Base-by-base conservation (phyloP, 2,888 invertebrate genomes). In the Autographa gamma region DNA sequence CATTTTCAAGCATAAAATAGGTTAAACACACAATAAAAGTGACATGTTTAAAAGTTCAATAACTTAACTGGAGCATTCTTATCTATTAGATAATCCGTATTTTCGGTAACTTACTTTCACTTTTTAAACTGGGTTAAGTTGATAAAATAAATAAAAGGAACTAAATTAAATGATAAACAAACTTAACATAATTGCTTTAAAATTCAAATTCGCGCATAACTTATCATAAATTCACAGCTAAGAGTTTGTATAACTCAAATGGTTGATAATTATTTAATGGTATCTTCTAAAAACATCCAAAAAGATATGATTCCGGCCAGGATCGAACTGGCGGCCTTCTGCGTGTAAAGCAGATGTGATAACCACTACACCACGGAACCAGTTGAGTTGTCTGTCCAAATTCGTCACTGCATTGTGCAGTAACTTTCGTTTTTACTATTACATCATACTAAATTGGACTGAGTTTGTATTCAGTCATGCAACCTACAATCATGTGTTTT, bases 321-420 rank as follows among this genome's bases (percentile, higher is more conserved):
- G 93, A 94, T 94, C 93, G 93, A 94, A 94, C 93, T 93, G 93
- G 93, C 93, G 93, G 91, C 93, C 93, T 94, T 94, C 93, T 94
- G 94, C 94, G 93, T 94, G 94, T 94, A 93, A 97, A 97, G 97
- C 97, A 97, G 97, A 97, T 97, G 97, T 97, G 97, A 97, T 97
- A 97, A 97, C 97, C 97, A 97, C 97, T 97, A 97, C 97, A 97
- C 97, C 97, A 97, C 97, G 97, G 97, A 97, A 97, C 93, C 93
- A 60, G 79, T 80, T 89, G 74, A 0, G 0, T 0, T 0, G 0
- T 0, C 0, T 0, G 0, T 1, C 41, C 11, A 75, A 82, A 83
- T 77, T 71, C 31, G 11, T 48, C 19, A 59, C 0, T 14, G 18
- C 0, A 8, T 60, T 9, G 18, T 56, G 48, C 69, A 52, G 9